Conservation (phyloP, 2,113 vertebrate species). For the Microcebus ravelobensis region DNA sequence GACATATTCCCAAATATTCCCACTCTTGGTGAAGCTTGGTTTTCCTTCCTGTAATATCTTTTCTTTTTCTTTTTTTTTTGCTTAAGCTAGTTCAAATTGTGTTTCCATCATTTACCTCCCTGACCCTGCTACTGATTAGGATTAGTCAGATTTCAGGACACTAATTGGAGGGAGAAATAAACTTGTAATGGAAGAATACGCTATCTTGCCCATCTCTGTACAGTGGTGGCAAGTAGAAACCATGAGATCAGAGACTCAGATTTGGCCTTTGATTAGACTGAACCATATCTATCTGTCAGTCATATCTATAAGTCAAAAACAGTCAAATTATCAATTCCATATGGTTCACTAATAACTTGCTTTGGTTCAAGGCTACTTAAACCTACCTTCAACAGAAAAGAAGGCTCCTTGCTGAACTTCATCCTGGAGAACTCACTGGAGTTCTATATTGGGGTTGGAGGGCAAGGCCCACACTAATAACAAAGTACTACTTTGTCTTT, state of each 20-base stretch:
- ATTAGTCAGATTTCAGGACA: background rate
- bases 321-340: background rate
- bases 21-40: background rate
- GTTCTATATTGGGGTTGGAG: background rate
- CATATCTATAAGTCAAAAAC: background rate
- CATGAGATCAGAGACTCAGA: background rate
- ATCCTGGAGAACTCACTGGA: background rate
- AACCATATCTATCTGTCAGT: background rate
- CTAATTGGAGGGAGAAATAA: background rate
- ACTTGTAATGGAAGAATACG: background rate
- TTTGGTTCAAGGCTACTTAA: background rate
- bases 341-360: background rate
- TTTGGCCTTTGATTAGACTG: background rate
- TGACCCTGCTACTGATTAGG: background rate
- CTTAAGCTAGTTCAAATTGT: background rate
- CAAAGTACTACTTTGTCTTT: background rate
- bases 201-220: background rate
- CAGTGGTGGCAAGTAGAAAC: background rate
- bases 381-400: background rate
- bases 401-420: background rate
- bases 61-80: background rate
- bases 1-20: background rate
- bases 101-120: background rate
- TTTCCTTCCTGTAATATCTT: background rate
- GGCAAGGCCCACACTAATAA: background rate